Evolutionary conservation across 2,888 invertebrate species (phyloP), one percentile per base, ranked within the genome.

Genomic region (Calliopum simillimum): DNA sequence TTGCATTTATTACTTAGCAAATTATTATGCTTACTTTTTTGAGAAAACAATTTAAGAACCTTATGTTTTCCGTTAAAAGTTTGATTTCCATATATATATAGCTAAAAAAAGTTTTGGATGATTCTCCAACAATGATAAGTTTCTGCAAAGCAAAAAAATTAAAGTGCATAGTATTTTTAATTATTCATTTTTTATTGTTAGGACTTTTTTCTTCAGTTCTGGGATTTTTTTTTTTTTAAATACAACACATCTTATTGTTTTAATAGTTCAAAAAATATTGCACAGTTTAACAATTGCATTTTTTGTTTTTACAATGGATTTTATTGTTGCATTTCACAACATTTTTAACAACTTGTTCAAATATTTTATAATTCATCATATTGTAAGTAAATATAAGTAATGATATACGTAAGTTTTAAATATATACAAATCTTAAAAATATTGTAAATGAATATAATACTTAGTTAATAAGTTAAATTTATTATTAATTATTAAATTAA

Each of bases 401-500:
- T 41, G n/a, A 16, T 33, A 2, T 59, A 13, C n/a, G 11, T 56
- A 14, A 21, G 5, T 56, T 41, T 43, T 41, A 1, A 33, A 16
- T 59, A 59, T 51, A 44, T 65, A 55, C 44, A 43, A 16, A 55
- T 65, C 65, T 55, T 55, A 65, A 23, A 65, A 41, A 55, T 65
- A 55, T 65, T 21, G 13, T 53, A 41, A 51, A 64, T 64, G 25
- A 3, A 21, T 51, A 12, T 51, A 16, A 63, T 49, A 19, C 49
- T 46, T 16, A 58, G 25, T 16, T 51, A 4, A 41, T 64, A 12
- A n/a, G 43, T 53, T 64, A n/a, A n/a, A 49, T 53, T 33, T 33
- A 3, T 44, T 44, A 44, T 55, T 23, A 41, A 44, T 65, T 12
- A 33, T 56, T 56, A 8, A 56, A 6, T 8, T 11, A 14, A 13